Conservation (phyloP, 1,140 invertebrate genomes). For the Asobara japonica region DNA sequence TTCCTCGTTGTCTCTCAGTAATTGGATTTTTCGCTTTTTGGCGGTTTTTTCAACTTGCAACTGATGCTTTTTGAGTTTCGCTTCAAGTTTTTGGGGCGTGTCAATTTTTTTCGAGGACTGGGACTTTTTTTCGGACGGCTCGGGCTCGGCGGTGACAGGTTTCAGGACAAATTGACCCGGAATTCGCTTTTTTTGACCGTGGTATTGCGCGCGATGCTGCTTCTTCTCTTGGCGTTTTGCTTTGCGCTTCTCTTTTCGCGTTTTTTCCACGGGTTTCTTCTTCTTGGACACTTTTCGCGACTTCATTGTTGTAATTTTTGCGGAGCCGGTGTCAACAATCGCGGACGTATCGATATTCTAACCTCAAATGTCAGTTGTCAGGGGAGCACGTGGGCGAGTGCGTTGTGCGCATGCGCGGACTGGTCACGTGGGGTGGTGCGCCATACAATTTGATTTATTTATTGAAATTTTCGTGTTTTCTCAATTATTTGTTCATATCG, state of each 20-base stretch:
- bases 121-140: background rate
- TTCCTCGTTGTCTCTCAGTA: conserved; percentile 76
- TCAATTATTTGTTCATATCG: too few species aligned
- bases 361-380: too few species aligned
- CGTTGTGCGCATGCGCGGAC: too few species aligned
- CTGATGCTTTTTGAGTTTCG: conserved; percentile 37
- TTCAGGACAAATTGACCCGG: conserved; percentile 41
- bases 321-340: too few species aligned
- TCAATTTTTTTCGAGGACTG: too few species aligned
- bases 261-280: conserved; percentile 47
- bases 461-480: too few species aligned
- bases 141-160: background rate
- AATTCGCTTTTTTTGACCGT: conserved; percentile 55
- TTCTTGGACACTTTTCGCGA: conserved; percentile 22
- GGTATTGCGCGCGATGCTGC: conserved; percentile 64
- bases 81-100: background rate
- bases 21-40: conserved; percentile 71
- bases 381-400: too few species aligned
- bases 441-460: too few species aligned
- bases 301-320: conserved; percentile 21
- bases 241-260: conserved; percentile 72
- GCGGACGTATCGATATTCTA: too few species aligned
- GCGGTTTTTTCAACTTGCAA: conserved; percentile 64
- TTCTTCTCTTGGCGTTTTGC: conserved; percentile 69
- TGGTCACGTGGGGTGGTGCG: too few species aligned